Base-by-base conservation (phyloP, 92 coral and sea anemone genomes). In the Porites divaricata region DNA sequence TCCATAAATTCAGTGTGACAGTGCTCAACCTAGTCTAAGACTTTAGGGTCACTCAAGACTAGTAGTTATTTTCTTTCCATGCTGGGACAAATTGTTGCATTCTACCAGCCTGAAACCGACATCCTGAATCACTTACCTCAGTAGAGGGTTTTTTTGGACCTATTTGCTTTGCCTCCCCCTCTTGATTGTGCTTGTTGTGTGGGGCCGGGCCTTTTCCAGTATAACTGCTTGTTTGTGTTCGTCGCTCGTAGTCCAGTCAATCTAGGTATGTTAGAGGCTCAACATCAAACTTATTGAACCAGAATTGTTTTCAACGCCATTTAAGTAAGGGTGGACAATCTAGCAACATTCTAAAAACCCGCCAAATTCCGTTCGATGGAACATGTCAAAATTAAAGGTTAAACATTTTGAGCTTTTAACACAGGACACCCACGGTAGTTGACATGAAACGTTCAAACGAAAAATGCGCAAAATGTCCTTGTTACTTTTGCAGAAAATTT, bases 1-100 rank as follows among this genome's bases (percentile, higher is more conserved):
- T 83, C 81, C 63, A 83, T 19, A 53, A 89, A 89, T 54, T 89
- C 81, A 71, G 77, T 56, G 28, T 78, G 92, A 54, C 79, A 78
- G 65, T 84, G 92, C 75, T 84, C 76, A 61, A 79, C 92, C 86
- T 79, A 84, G 48, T 90, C 84, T 63, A 85, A 76, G 17, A 80
- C 79, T 26, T 81, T 82, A 70, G 83, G 56, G 65, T 89, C 88
- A n/a, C n/a, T n/a, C n/a, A n/a, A n/a, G n/a, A 73, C 76, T 51
- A 57, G 90, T 81, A 79, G 81, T n/a, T n/a, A n/a, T n/a, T 90
- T 35, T 81, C 83, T 76, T 81, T 49, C 89, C 89, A 89, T 79
- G 93, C 78, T 62, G 83, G 80, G 70, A 89, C 82, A 85, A 85
- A 85, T 53, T 80, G 76, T 85, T 89, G 82, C 86, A 89, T 72